Evolutionary conservation across 2,113 vertebrate genomes (phyloP).

Genomic region (Phrynosoma blainvillii): DNA sequence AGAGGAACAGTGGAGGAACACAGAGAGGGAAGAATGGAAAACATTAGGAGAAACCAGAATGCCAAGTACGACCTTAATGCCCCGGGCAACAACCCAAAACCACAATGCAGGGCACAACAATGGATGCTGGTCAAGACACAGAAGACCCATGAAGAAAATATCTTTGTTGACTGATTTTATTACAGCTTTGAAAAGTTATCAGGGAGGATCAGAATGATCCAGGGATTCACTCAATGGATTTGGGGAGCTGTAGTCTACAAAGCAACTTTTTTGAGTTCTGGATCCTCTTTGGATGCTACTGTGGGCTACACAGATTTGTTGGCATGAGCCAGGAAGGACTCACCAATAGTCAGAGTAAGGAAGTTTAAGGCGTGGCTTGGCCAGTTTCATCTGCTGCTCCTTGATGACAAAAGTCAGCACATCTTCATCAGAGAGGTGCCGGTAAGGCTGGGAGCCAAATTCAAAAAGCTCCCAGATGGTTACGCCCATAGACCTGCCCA

Average conservation of each 20-base stretch:
- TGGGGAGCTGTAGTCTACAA: too few relatives aligned
- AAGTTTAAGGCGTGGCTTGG: constrained; percentile 89
- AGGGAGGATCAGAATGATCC: too few relatives aligned
- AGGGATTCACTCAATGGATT: too few relatives aligned
- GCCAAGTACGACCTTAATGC: neutral
- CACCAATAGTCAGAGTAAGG: constrained; percentile 92
- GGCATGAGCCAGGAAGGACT: constrained; percentile 47
- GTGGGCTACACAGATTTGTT: neutral
- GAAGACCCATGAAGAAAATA: neutral
- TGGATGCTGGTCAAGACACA: neutral
- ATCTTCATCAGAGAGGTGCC: constrained; percentile 90
- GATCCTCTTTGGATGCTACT: neutral
- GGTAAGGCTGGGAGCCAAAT: constrained; percentile 91
- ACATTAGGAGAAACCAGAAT: constrained; percentile 23
- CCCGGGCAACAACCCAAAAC: neutral
- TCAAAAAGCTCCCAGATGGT: constrained; percentile 95
- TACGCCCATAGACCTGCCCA: constrained; percentile 88
- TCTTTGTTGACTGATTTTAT: neutral
- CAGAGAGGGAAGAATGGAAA: constrained; percentile 31
- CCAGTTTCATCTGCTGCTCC: constrained; percentile 90
- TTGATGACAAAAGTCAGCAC: constrained; percentile 90
- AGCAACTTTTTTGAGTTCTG: too few relatives aligned
- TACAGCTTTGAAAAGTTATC: too few relatives aligned
- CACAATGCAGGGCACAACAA: neutral
- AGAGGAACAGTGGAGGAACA: constrained; percentile 26